phyloP scores from a whole-genome alignment of 2,797 vertebrate species.

The Sorex maritimensis region DNA sequence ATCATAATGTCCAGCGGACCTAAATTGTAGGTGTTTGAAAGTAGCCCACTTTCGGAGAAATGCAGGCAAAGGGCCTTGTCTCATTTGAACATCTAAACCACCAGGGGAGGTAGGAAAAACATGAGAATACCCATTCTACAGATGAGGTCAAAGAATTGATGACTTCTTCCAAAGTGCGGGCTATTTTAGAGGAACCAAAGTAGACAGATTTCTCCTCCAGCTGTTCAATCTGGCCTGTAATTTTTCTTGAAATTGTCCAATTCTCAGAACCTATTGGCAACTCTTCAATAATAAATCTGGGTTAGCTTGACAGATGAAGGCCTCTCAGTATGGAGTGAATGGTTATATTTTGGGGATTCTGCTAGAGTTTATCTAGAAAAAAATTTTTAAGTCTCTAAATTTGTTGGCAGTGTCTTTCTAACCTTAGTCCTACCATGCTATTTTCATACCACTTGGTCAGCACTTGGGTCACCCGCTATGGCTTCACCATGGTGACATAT shows the following conservation, averaged over 20 bases:
- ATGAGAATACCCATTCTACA: not conserved
- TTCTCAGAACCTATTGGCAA: not conserved
- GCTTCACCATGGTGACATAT: constrained; percentile 51
- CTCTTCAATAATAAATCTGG: not conserved
- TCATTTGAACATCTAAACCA: not conserved
- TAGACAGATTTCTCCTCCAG: not conserved
- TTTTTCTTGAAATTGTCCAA: not conserved
- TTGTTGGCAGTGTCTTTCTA: constrained; percentile 85
- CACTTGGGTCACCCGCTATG: constrained; percentile 67
- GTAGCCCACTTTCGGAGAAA: not conserved
- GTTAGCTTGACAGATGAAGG: constrained; percentile 45
- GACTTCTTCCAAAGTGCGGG: not conserved
- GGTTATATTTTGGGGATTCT: constrained; percentile 74
- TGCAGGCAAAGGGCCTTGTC: not conserved
- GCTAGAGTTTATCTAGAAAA: constrained; percentile 69
- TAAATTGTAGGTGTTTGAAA: not conserved
- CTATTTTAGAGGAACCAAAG: not conserved
- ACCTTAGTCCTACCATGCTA: constrained; percentile 78
- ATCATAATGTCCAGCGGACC: not conserved
- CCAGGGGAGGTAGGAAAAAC: not conserved
- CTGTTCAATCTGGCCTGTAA: constrained; percentile 24
- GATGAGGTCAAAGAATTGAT: not conserved
- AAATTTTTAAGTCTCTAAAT: constrained; percentile 79
- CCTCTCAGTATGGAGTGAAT: constrained; percentile 65
- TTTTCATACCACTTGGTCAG: constrained; percentile 72